Conservation (phyloP, 2,797 vertebrate genomes). For the Artibeus jamaicensis region DNA sequence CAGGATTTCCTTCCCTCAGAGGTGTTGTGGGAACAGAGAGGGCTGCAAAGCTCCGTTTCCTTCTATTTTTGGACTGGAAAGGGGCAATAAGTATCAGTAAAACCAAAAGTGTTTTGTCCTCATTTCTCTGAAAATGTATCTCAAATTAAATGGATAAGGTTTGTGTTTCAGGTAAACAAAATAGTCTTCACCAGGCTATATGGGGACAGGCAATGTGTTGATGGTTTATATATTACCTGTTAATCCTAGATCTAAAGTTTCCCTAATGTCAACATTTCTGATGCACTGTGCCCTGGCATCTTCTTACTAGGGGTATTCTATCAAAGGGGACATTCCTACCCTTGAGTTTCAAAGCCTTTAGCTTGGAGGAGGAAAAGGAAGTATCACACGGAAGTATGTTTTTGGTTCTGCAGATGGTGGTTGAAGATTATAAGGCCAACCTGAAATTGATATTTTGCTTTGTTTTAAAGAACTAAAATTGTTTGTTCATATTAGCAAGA, state of each 20-base stretch:
- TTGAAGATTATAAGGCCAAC: constrained; percentile 44
- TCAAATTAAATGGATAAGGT: not conserved
- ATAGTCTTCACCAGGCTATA: not conserved
- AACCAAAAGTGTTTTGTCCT: not conserved
- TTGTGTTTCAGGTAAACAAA: constrained; percentile 15
- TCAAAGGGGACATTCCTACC: not conserved
- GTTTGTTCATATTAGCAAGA: constrained; percentile 74
- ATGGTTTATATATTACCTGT: not conserved
- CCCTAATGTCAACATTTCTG: not conserved
- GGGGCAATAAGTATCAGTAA: not conserved
- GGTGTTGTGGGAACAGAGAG: not conserved
- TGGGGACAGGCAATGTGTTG: not conserved
- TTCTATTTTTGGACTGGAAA: not conserved
- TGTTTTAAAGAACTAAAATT: constrained; percentile 49
- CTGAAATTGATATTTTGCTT: constrained; percentile 54
- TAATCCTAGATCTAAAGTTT: not conserved
- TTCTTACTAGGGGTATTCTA: not conserved
- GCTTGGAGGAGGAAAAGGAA: constrained; percentile 42
- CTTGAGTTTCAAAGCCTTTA: constrained; percentile 8
- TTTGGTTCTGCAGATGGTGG: constrained; percentile 58
- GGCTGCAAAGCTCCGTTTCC: not conserved
- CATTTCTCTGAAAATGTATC: not conserved
- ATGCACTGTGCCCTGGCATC: not conserved
- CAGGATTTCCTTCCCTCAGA: not conserved
- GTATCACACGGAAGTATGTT: constrained; percentile 38